A percentile compares a stretch with the other conserved stretches of the same genome.
These are phyloP conservation scores for Craterocephalus amniculus DNA, from an alignment of 2,797 vertebrate species.

Conservation along the genomic window DNA sequence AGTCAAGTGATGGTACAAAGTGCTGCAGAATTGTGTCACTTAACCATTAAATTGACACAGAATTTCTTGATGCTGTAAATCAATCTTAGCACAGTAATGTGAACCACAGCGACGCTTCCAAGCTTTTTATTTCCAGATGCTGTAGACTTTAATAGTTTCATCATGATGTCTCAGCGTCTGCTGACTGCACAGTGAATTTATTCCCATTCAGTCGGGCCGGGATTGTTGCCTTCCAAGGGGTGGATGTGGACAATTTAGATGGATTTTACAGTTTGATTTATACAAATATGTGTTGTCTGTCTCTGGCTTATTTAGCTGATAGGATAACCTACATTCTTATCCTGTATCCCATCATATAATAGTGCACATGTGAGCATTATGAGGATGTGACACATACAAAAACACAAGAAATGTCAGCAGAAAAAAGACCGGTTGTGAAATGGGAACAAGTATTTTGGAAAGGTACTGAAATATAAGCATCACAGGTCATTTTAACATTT, in stretches of 20 bases:
- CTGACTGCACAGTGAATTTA: constrained; percentile 49
- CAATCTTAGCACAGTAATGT: constrained; percentile 43
- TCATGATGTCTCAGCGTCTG: constrained; percentile 41
- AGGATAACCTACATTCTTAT: not conserved
- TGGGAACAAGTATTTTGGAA: constrained; percentile 17
- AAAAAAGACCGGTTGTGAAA: constrained; percentile 3
- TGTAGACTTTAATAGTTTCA: constrained; percentile 17
- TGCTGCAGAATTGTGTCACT: constrained; percentile 17
- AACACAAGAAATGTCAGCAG: constrained; percentile 1
- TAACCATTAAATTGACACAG: constrained; percentile 43
- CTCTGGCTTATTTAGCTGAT: constrained; percentile 20
- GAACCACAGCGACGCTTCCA: constrained; percentile 36
- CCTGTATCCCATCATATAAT: not conserved
- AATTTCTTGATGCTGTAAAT: constrained; percentile 39
- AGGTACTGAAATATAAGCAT: constrained; percentile 3
- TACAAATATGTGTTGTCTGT: constrained; percentile 14
- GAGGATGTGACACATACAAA: constrained; percentile 10
- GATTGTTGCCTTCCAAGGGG: constrained; percentile 30
- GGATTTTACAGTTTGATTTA: constrained; percentile 28
- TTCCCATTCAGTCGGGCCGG: constrained; percentile 3
- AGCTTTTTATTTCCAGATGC: constrained; percentile 16
- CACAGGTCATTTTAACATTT: constrained; percentile 7
- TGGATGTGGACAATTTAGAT: constrained; percentile 12
- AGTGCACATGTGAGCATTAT: not conserved
- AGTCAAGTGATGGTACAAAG: constrained; percentile 33